phyloP scores from a whole-genome alignment of 2,113 vertebrate species.

The Tauraco erythrolophus region DNA sequence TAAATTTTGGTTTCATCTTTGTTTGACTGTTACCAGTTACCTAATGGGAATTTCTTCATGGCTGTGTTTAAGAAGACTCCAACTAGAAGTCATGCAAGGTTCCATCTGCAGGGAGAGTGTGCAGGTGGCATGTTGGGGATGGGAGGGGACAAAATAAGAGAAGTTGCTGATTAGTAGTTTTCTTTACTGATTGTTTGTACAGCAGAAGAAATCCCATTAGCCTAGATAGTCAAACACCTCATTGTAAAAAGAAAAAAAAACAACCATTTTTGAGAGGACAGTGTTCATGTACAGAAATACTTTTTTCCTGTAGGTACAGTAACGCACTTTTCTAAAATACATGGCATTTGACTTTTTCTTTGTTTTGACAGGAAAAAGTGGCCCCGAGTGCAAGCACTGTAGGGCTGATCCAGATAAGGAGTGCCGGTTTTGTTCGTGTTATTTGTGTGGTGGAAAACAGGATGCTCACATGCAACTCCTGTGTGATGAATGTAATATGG shows the following conservation, averaged over 20 bases:
- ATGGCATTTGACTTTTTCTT: constrained; percentile 34
- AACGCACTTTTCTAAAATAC: background rate
- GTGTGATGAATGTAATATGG: constrained; percentile 99
- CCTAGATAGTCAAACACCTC: background rate
- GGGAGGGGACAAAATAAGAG: background rate
- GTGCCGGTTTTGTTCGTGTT: constrained; percentile 96
- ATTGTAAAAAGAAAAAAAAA: background rate
- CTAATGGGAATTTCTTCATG: background rate
- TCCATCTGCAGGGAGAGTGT: background rate
- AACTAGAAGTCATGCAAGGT: background rate
- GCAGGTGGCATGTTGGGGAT: background rate
- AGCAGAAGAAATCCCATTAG: background rate
- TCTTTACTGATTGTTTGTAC: background rate
- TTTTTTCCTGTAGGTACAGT: background rate
- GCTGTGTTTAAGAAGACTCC: background rate
- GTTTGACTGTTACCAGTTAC: background rate
- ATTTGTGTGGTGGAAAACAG: constrained; percentile 94
- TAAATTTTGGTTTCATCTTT: background rate
- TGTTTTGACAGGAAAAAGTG: constrained; percentile 89
- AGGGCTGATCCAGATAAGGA: constrained; percentile 93
- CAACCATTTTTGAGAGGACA: background rate
- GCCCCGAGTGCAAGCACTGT: constrained; percentile 97
- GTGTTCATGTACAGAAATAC: background rate
- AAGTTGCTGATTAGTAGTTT: background rate
- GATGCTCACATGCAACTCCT: constrained; percentile 97